These are phyloP conservation scores for Didymodactylos carnosus DNA, from an alignment of 2,888 invertebrate genomes.

Conservation along the genomic window DNA sequence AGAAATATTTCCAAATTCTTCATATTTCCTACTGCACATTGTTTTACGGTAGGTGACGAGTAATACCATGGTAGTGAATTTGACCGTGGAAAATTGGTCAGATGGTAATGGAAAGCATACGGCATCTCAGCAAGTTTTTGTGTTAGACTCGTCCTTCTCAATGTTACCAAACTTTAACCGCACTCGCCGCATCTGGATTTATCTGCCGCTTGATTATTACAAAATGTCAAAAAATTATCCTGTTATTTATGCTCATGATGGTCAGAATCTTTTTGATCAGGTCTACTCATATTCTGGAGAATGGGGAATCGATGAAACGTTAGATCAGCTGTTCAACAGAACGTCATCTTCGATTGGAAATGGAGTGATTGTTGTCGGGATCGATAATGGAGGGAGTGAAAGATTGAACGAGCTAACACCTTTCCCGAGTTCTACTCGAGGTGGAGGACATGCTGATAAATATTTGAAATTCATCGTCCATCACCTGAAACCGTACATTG, in stretches of 20 bases:
- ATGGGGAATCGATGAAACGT: slow-evolving; percentile 13
- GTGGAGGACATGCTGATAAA: slow-evolving; percentile 4
- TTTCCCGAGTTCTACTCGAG: background rate
- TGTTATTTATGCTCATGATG: slow-evolving; percentile 12
- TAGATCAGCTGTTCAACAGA: no score
- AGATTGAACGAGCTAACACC: slow-evolving; percentile 10
- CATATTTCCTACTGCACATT: no score
- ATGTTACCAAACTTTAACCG: slow-evolving; percentile 1
- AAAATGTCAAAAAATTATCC: slow-evolving; percentile 2
- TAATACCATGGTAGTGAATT: no score
- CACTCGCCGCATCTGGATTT: slow-evolving; percentile 10
- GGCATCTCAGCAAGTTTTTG: slow-evolving; percentile 3
- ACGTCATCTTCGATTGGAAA: background rate
- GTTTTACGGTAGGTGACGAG: no score
- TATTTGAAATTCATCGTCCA: slow-evolving; percentile 7
- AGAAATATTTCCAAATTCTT: background rate
- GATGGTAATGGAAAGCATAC: background rate
- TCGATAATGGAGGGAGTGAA: slow-evolving; percentile 1
- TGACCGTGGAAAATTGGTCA: background rate
- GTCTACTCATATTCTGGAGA: slow-evolving; percentile 3
- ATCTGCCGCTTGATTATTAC: slow-evolving; percentile 7
- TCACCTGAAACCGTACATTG: slow-evolving; percentile 5
- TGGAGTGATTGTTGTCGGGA: slow-evolving; percentile 2
- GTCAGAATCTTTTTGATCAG: slow-evolving; percentile 9
- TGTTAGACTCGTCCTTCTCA: slow-evolving; percentile 2